Conservation (phyloP, 2,113 vertebrate species). For the Carassius carassius region DNA sequence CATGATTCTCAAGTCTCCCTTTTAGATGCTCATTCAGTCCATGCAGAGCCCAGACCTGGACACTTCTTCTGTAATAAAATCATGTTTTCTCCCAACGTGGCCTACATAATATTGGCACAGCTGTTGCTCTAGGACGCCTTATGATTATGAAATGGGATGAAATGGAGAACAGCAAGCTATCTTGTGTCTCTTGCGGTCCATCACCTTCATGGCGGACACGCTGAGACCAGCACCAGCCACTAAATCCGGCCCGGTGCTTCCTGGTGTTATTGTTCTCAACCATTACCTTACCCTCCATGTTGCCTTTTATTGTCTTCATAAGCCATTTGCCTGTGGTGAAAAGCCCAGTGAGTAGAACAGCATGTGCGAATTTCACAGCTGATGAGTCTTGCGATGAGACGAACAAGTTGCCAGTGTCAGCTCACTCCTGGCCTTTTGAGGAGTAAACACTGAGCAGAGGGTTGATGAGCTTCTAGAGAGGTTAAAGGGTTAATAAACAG, state of each 20-base stretch:
- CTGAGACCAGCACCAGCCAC: constrained; percentile 26
- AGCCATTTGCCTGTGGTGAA: constrained; percentile 40
- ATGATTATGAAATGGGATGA: constrained; percentile 73
- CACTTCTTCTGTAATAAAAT: constrained; percentile 65
- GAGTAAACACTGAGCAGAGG: background rate
- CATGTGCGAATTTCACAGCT: constrained; percentile 27
- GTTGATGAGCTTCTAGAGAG: background rate
- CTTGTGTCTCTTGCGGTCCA: constrained; percentile 60
- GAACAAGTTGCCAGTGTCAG: constrained; percentile 32
- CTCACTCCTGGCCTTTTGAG: background rate
- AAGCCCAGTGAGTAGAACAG: constrained; percentile 17
- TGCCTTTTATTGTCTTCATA: constrained; percentile 48
- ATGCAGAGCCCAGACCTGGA: constrained; percentile 51
- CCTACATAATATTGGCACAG: constrained; percentile 66
- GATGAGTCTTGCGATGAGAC: constrained; percentile 32
- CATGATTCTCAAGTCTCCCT: constrained; percentile 65
- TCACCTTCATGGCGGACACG: constrained; percentile 48
- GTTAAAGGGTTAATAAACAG: background rate
- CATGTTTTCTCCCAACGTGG: constrained; percentile 56
- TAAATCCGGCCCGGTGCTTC: constrained; percentile 38
- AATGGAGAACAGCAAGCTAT: constrained; percentile 66
- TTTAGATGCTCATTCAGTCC: constrained; percentile 61
- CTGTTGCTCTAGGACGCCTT: constrained; percentile 63
- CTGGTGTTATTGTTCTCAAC: constrained; percentile 25
- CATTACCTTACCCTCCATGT: constrained; percentile 37